Evolutionary conservation across 2,888 invertebrate genomes (phyloP), one percentile per base, ranked within the genome.

Genomic region (Drosophila mayaguana): DNA sequence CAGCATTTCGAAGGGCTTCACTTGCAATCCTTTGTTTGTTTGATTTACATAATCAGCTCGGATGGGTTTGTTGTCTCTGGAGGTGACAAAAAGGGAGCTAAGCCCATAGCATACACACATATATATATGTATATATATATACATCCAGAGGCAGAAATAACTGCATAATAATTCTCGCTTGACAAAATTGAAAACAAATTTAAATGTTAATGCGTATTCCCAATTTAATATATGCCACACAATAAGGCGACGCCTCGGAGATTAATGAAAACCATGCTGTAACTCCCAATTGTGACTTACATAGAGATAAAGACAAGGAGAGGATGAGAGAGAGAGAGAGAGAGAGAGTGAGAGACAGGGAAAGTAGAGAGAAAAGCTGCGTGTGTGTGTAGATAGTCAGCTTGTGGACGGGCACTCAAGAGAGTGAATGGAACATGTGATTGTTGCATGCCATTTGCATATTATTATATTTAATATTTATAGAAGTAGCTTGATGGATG

Each of bases 111-210:
- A 48, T 5, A 46, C n/a, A 48, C 28, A 43, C 18, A 18, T 20
- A 43, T 8, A 25, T 6, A 25, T 20, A 43, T 8, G 6, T 6
- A 25, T 6, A 25, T 6, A 45, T 6, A 22, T 14, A 14, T 12
- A 12, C 45, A 14, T 5, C 1, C n/a, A n/a, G 25, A 32, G 20
- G 14, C 18, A 14, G 36, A 53, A 22, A 22, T 72, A 77, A 80
- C 78, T 66, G 43, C 74, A 70, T 74, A 63, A 76, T 76, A 76
- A 74, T 79, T 72, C 59, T 69, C 71, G 81, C 55, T 55, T 71
- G 74, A 83, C 72, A 72, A 85, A 89, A 87, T 89, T 87, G 89
- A 87, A 87, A 87, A 85, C 87, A 89, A 87, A 89, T 87, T 87
- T 89, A 89, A 87, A 87, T 89, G 83, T 84, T 87, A 87, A 89